Base-by-base conservation (phyloP, 37 sponge, comb jelly and placozoan genomes). In the Dysidea cf. avara region DNA sequence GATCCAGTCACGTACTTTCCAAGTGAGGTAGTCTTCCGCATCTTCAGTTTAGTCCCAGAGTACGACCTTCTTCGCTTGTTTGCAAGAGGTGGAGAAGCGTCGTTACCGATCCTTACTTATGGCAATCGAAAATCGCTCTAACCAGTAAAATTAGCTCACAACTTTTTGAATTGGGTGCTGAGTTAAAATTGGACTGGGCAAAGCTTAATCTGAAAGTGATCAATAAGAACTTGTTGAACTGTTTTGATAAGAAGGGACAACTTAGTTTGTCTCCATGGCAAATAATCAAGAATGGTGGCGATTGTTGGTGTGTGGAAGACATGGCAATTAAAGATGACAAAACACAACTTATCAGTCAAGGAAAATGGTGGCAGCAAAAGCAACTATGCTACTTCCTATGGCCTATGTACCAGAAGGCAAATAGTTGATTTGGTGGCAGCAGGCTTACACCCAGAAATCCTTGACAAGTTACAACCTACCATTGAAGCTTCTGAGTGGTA, bases 401-500 rank as follows among this genome's bases (percentile, higher is more conserved):
- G 22, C 12, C 71, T 72, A 71, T 83, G 84, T 28, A 71, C 77
- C 52, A 59, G 77, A 24, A 47, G 64, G 18, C 76, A 76, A 61
- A 18, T 71, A 25, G 52, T 83, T 24, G 72, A 70, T 16, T 47
- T 83, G 29, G 39, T 36, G 35, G 1, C 37, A 2, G 21, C 55
- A 13, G 84, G 84, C 5, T 37, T 77, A 26, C 22, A 49, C 11
- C 36, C 25, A 0, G 56, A 53, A 14, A 60, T 83, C 52, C 28
- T 83, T 34, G 78, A 83, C 57, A 43, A 12, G 4, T 26, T 76
- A 17, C 77, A 71, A 35, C 84, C 84, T 0, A 4, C 51, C 29
- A 77, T 83, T 53, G 65, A 51, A 40, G 66, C 69, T 28, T 71
- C 78, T 39, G 84, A 83, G 57, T 83, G 84, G 84, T 83, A 54